Conservation (phyloP, 1,140 invertebrate species). For the Drosophila tani region DNA sequence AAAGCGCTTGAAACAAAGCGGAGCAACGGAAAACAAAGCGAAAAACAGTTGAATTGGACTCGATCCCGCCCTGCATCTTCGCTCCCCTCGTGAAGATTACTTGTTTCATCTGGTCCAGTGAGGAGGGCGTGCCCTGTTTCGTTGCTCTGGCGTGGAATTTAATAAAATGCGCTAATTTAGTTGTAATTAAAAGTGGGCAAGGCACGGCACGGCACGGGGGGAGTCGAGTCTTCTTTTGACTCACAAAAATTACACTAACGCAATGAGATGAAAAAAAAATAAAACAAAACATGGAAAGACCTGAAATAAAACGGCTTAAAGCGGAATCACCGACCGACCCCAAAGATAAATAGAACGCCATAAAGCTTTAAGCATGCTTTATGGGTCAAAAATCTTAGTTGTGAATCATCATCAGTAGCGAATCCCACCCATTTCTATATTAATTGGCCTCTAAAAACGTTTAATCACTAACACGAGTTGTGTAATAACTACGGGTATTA, state of each 20-base stretch:
- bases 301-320: conserved; percentile 5
- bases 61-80: neutral
- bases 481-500: neutral
- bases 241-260: conserved; percentile 6
- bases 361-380: conserved; percentile 6
- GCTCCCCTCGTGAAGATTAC: conserved; percentile 27
- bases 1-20: conserved; percentile 40
- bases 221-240: conserved; percentile 1
- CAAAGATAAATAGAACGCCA: conserved; percentile 1
- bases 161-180: conserved; percentile 44
- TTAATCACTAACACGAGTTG: neutral
- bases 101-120: conserved; percentile 14
- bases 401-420: neutral
- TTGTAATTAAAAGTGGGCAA: conserved; percentile 32
- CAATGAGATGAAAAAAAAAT: neutral
- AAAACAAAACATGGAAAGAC: neutral
- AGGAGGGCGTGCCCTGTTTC: conserved; percentile 38
- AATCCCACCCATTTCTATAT: neutral
- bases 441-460: neutral
- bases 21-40: conserved; percentile 40
- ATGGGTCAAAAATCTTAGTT: conserved; percentile 12
- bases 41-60: conserved; percentile 33
- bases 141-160: conserved; percentile 12
- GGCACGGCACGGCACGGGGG: too few relatives aligned
- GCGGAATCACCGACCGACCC: conserved; percentile 1